Percentiles rank a stretch among this genome's conserved stretches.
Evolutionary conservation across 92 coral and sea anemone species (phyloP).

Genomic region (Bergia sp.): DNA sequence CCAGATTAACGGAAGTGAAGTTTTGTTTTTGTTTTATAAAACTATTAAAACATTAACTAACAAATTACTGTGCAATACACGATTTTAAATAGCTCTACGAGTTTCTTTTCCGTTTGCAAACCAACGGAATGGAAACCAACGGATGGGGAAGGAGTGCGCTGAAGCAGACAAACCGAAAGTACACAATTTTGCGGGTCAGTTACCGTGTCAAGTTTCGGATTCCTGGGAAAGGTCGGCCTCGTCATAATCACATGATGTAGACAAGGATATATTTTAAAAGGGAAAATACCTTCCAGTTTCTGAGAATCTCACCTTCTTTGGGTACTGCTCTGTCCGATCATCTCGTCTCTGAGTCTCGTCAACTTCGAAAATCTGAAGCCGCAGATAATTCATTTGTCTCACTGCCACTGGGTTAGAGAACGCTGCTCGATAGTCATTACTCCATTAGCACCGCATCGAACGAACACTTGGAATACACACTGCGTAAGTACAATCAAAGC

Average conservation of each 20-base stretch:
- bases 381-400: conserved; percentile 40
- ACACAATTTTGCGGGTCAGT: background rate
- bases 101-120: background rate
- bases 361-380: conserved; percentile 39
- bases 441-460: too few relatives aligned
- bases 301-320: conserved; percentile 13
- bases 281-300: background rate
- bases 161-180: background rate
- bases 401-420: background rate
- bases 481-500: conserved; percentile 10
- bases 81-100: background rate
- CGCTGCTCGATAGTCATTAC: too few relatives aligned
- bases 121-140: background rate
- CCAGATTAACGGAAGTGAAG: too few relatives aligned
- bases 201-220: conserved; percentile 10
- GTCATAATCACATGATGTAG: conserved; percentile 21
- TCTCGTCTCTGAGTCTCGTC: conserved; percentile 14
- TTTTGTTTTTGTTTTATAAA: too few relatives aligned
- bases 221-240: background rate
- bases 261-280: background rate
- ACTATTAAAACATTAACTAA: too few relatives aligned
- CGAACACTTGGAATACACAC: too few relatives aligned
- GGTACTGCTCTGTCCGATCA: background rate
- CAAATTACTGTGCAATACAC: too few relatives aligned
- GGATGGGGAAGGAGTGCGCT: background rate